Evolutionary conservation across 2,113 vertebrate species (phyloP), one percentile per base, ranked within the genome.

Genomic region (Caranx melampygus): DNA sequence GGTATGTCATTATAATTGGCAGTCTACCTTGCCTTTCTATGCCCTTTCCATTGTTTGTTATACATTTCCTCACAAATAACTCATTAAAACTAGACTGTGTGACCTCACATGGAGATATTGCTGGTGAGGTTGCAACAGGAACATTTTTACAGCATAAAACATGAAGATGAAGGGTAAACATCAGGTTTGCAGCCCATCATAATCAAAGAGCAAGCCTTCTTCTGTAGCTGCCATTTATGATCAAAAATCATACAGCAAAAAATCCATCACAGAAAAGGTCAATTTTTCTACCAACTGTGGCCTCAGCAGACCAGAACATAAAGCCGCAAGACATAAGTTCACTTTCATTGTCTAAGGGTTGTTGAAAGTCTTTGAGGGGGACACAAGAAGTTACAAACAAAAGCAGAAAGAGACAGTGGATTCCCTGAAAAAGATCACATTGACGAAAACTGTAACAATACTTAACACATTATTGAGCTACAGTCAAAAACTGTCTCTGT

Each of bases 211-310:
- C 5, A 20, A 40, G 2, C n/a, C 4, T 47, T 61, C 44, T 21
- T 81, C 72, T 42, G 49, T 65, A 65, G 60, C 58, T 82, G 64
- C 61, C 74, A 81, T 79, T 83, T 60, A 73, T 82, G 72, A 78
- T 86, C 55, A 86, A 63, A 87, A 87, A 75, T 75, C 72, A 58
- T 16, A 61, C 44, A 58, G 21, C 44, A 20, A 79, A 75, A 83
- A 58, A 60, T 57, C 52, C 72, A 72, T 54, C 6, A 55, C 20
- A 73, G 59, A 65, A 85, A 87, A 86, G 78, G 78, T 88, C 72
- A 74, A 47, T 64, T 70, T 83, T 60, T 80, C 72, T 37, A 26
- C 60, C 54, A 81, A 52, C 13, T n/a, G 13, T 49, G 37, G 35
- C 61, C 67, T 81, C 60, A 72, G 51, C 59, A 62, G 82, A 70